phyloP scores from a whole-genome alignment of 2,113 vertebrate genomes.

The Leiothrix lutea region DNA sequence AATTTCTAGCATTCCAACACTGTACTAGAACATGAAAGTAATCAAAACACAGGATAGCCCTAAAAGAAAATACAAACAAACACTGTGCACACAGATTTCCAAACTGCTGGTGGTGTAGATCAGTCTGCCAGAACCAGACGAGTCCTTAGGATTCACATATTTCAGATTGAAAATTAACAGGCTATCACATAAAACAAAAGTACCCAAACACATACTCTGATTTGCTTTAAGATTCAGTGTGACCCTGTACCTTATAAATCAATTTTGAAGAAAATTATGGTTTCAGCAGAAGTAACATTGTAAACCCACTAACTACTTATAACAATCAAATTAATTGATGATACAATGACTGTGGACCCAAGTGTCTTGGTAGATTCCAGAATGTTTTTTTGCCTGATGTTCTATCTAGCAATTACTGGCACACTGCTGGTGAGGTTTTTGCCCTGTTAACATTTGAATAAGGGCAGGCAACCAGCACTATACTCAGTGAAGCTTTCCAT shows the following conservation, averaged over 20 bases:
- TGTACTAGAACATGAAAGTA: not conserved
- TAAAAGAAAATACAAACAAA: not conserved
- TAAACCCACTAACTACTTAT: not conserved
- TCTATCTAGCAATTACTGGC: not conserved
- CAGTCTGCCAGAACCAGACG: not conserved
- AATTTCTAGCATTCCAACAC: not conserved
- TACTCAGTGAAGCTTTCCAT: not conserved
- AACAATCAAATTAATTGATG: not conserved
- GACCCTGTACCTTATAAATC: not conserved
- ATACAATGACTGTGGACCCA: not conserved
- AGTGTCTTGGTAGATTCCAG: not conserved
- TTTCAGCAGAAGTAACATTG: not conserved
- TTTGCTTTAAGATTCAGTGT: not conserved
- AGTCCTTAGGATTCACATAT: not conserved
- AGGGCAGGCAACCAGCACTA: slow-evolving; percentile 34
- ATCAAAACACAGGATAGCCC: not conserved
- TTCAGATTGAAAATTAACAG: not conserved
- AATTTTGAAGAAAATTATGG: not conserved
- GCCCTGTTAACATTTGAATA: not conserved
- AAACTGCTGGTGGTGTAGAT: not conserved
- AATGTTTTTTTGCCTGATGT: not conserved
- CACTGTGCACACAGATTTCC: not conserved
- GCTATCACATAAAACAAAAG: not conserved
- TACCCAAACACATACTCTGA: not conserved
- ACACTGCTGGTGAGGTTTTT: not conserved